phyloP scores from a whole-genome alignment of 2,888 invertebrate species.

The Carabus problematicus region DNA sequence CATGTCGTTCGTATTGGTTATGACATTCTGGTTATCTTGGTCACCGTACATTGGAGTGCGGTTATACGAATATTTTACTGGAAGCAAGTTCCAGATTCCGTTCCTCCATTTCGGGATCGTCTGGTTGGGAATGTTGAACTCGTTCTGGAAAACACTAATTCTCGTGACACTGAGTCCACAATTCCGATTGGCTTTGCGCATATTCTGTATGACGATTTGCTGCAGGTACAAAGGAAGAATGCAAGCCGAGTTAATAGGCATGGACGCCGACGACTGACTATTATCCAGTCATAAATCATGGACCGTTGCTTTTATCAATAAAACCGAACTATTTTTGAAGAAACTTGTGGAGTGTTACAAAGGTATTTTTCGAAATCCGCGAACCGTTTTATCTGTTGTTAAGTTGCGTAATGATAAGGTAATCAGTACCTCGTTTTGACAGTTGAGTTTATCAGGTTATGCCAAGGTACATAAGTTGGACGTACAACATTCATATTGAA shows the following conservation, averaged over 20 bases:
- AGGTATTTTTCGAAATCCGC: conserved; percentile 20
- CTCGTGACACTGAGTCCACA: conserved; percentile 90
- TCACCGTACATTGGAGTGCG: conserved; percentile 86
- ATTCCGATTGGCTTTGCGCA: conserved; percentile 87
- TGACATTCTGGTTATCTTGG: conserved; percentile 94
- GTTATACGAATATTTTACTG: conserved; percentile 76
- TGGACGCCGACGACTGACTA: conserved; percentile 85
- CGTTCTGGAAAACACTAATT: conserved; percentile 94
- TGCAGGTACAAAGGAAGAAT: conserved; percentile 85
- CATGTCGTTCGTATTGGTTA: conserved; percentile 92
- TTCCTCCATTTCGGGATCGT: conserved; percentile 91
- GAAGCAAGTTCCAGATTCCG: conserved; percentile 69
- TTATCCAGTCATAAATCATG: conserved; percentile 36
- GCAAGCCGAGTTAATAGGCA: conserved; percentile 84
- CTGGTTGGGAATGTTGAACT: conserved; percentile 94
- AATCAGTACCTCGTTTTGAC: conserved; percentile 27
- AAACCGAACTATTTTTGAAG: conserved; percentile 25
- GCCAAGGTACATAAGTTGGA: conserved; percentile 18
- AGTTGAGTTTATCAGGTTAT: conserved; percentile 4
- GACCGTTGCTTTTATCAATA: conserved; percentile 26
- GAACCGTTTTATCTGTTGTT: conserved; percentile 10
- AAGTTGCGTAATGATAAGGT: conserved; percentile 14
- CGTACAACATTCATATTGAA: conserved; percentile 20
- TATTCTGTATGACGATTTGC: conserved; percentile 87
- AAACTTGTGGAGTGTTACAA: conserved; percentile 27